Percentiles rank a stretch among this genome's conserved stretches.
Evolutionary conservation across 2,797 vertebrate genomes (phyloP).

Genomic region (Phoxinus dragarum): DNA sequence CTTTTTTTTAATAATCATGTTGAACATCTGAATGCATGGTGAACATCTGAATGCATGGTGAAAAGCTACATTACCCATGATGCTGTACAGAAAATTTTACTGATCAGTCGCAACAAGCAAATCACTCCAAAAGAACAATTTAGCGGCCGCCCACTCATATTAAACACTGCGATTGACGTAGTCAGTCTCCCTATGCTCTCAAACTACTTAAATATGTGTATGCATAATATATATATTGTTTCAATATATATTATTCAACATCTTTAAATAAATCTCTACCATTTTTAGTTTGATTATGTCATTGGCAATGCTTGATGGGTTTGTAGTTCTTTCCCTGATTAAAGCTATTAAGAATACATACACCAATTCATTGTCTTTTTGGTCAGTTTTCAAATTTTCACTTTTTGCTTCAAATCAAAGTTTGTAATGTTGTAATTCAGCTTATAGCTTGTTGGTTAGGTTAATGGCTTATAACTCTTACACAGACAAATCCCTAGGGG

Average conservation of each 20-base stretch:
- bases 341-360: background rate
- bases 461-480: slow-evolving; percentile 1
- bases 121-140: background rate
- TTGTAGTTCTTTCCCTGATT: background rate
- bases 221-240: background rate
- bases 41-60: background rate
- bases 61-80: background rate
- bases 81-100: background rate
- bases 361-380: background rate
- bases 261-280: background rate
- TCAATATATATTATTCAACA: background rate
- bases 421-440: background rate
- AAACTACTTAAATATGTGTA: background rate
- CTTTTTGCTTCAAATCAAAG: background rate
- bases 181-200: background rate
- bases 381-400: background rate
- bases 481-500: background rate
- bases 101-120: background rate
- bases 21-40: background rate
- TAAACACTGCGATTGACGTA: too few relatives aligned
- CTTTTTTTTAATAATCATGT: background rate
- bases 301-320: background rate
- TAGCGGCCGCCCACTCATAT: too few relatives aligned
- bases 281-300: background rate
- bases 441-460: background rate